Evolutionary conservation across 2,797 vertebrate genomes (phyloP).

Genomic region (Fistularia tabacaria): DNA sequence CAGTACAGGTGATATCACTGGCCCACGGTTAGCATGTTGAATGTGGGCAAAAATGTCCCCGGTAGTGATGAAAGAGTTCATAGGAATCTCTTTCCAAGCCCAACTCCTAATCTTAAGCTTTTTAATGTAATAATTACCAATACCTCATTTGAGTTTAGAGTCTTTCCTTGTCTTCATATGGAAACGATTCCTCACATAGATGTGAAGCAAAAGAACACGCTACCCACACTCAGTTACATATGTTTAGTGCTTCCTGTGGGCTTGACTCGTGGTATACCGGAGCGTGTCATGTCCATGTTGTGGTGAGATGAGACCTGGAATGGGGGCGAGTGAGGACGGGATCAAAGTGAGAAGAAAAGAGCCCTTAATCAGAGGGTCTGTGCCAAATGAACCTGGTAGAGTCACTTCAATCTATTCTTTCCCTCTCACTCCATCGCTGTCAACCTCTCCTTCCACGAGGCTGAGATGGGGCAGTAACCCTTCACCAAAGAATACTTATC

Average conservation of each 20-base stretch:
- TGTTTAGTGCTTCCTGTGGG: slow-evolving; percentile 15
- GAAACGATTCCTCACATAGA: neutral
- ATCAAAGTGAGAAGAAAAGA: slow-evolving; percentile 69
- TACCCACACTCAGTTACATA: slow-evolving; percentile 2
- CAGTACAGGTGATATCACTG: too few species aligned
- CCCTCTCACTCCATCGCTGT: slow-evolving; percentile 54
- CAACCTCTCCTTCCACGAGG: slow-evolving; percentile 58
- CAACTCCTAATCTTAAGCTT: too few species aligned
- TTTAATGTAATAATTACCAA: too few species aligned
- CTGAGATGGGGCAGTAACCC: slow-evolving; percentile 75
- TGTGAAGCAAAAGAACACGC: neutral
- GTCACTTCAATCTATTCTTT: slow-evolving; percentile 56
- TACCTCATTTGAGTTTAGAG: too few species aligned
- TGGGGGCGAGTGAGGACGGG: slow-evolving; percentile 51
- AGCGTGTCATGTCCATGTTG: slow-evolving; percentile 47
- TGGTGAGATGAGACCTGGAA: slow-evolving; percentile 55
- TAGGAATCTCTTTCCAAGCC: too few species aligned
- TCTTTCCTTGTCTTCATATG: neutral
- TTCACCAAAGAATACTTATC: slow-evolving; percentile 76
- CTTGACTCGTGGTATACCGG: slow-evolving; percentile 15
- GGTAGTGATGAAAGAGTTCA: too few species aligned
- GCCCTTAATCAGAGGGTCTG: slow-evolving; percentile 68
- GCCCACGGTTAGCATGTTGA: too few species aligned
- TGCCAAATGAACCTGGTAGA: slow-evolving; percentile 51
- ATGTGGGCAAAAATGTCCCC: too few species aligned